Evolutionary conservation across 2,797 vertebrate genomes (phyloP), one percentile per base, ranked within the genome.

Genomic region (Tauraco hartlaubi): DNA sequence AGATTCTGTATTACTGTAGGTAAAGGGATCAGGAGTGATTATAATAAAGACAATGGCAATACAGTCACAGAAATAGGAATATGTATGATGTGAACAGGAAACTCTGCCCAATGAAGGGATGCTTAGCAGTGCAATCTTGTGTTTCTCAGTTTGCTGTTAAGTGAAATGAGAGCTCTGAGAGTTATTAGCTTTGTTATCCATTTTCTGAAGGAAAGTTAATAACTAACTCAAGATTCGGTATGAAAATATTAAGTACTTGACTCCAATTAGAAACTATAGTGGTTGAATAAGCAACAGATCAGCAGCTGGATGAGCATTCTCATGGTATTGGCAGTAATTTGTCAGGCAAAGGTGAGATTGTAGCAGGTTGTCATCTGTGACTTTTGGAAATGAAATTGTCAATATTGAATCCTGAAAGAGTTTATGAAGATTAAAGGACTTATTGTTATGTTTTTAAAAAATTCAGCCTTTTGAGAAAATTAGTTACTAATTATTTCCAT

Each of bases 401-500:
- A 19, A 6, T 71, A 54, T 6, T 17, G 80, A 51, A 61, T 56
- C 43, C 49, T 76, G 46, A 76, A 92, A 68, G 49, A 88, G 25
- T 84, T 91, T 62, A 76, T 83, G 54, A 79, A 86, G 63, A 93
- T 94, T 74, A 89, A 94, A 87, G 75, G 78, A 35, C 19, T 43
- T 64, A 79, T 95, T 95, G 81, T 92, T 77, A 62, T 2, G 9
- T 73, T 90, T 67, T 82, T 90, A 79, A 95, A 90, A 74, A 90
- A 94, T 31, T 46, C 76, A 92, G 10, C 14, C 44, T 93, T 86
- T 94, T 85, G 31, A 87, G 73, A 79, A 94, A 97, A 95, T 83
- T 79, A 28, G 37, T 92, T 94, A 66, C 75, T 97, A 96, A 97
- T 97, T 97, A 93, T 93, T 96, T 78, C 84, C 62, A 66, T 88